Evolutionary conservation across 2,888 invertebrate genomes (phyloP), one percentile per base, ranked within the genome.

Genomic region (Chesias legatella): DNA sequence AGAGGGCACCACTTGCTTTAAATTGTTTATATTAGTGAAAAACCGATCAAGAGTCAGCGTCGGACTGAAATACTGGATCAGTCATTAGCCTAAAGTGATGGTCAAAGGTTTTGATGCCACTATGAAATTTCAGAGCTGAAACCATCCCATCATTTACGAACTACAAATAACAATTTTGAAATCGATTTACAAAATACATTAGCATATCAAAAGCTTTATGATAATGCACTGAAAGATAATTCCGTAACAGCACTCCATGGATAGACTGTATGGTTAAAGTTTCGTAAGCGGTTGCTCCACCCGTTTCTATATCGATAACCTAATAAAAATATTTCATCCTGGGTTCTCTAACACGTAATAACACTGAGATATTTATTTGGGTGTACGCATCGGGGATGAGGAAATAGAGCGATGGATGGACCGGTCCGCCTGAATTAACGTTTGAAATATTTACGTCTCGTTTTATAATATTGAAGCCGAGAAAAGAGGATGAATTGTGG

Each of bases 321-420:
- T 42, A 50, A 48, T 55, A 52, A 48, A n/a, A 55, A 45, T 27
- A 31, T 31, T 41, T 33, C 35, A 32, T 29, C 17, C 45, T 28
- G 37, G 41, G 36, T 45, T 48, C 37, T 37, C 31, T 43, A 46
- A 39, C 33, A 33, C 28, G 41, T 34, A 43, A 46, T 44, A 42
- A 34, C 37, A 36, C 33, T 36, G 38, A 46, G 42, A 58, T 63
- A 64, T 61, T 58, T 63, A 68, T 72, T 57, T 63, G 60, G 74
- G 73, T 71, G 72, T 73, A 73, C 70, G 70, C 61, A 60, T 43
- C 48, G 42, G 45, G 49, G 50, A 48, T 43, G 31, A 23, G 32
- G 31, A 31, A 44, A 5, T 17, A 28, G 37, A 22, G 22, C 22
- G 30, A 32, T 38, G 35, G 35, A 32, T 29, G 44, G 38, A 35